Base-by-base conservation (phyloP, 2,888 invertebrate species). In the Theretra japonica region DNA sequence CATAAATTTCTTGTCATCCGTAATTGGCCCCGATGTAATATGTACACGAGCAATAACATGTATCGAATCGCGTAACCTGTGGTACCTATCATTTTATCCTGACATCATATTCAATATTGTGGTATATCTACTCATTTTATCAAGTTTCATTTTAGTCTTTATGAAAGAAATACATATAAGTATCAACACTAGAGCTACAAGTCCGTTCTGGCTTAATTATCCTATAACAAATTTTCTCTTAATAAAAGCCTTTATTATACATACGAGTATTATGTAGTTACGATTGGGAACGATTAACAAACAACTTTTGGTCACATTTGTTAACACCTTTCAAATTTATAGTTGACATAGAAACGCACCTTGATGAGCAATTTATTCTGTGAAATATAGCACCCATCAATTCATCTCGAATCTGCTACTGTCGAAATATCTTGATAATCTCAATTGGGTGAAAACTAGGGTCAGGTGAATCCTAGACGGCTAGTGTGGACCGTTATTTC, bases 391-490 rank as follows among this genome's bases (percentile, higher is more conserved):
- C 41, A 41, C 41, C 11, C 4, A 41, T 41, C 11, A 11, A 41
- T 41, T 3, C 41, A 41, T 41, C 15, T 41, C 41, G 41, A 41
- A 41, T 15, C 41, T n/a, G n/a, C 19, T 7, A 53, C 1, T 53
- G 19, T 53, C 19, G 5, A 53, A 19, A 53, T n/a, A 53, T n/a
- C 1, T 19, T 58, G 58, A 15, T 58, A 11, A 58, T 23, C 23
- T 23, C 58, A 15, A 58, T 11, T 25, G 28, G 23, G 25, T 25
- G 25, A 58, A 58, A 58, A 25, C 4, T 58, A 58, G 23, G 58
- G 21, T 62, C 33, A 62, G 30, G 41, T 62, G 21, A 62, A 21
- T 41, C 62, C 33, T 41, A 62, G 33, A 62, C 33, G 8, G n/a
- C 62, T n/a, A 11, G 33, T 4, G 7, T 62, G n/a, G n/a, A 62